Evolutionary conservation across 2,113 vertebrate species (phyloP), one percentile per base, ranked within the genome.

Genomic region (Silurus asotus): DNA sequence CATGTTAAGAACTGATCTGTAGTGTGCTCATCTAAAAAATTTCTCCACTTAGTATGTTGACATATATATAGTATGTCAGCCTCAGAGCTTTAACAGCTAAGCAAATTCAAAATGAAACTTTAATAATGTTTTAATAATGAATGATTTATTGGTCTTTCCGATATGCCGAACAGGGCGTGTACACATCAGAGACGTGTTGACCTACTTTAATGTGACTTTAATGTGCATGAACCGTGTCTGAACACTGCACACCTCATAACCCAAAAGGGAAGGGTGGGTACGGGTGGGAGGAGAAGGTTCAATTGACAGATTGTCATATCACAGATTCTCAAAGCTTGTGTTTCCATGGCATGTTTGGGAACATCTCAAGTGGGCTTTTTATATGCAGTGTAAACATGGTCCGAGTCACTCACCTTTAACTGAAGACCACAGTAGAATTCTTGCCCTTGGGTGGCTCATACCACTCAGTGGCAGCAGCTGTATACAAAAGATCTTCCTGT

Each of bases 321-420:
- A 78, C n/a, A 59, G 53, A 77, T 84, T 62, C 56, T 67, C 20
- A 56, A 69, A 81, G 53, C 53, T 51, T 75, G 84, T 74, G 75
- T 48, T 87, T 85, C 72, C 20, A 45, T 81, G 69, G 25, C 80
- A 59, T 88, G 86, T 88, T 87, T 87, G 80, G 79, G 79, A 87
- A 88, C 75, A 64, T 84, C 65, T 84, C 83, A 65, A 86, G 82
- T 78, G 56, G 62, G 45, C 67, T 81, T 77, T 80, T 84, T 77
- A 64, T 23, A 65, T 28, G 74, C 11, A 84, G 83, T 20, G 37
- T 86, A 87, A 88, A 88, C 84, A 82, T 28, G 15, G 25, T 15
- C 45, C 2, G 15, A 83, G 69, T 81, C 80, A 10, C 51, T 11
- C 59, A 90, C 75, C 83, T 90, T 76, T 72, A 81, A 7, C 80